Base-by-base conservation (phyloP, 1,140 invertebrate genomes). In the Papilio polytes region DNA sequence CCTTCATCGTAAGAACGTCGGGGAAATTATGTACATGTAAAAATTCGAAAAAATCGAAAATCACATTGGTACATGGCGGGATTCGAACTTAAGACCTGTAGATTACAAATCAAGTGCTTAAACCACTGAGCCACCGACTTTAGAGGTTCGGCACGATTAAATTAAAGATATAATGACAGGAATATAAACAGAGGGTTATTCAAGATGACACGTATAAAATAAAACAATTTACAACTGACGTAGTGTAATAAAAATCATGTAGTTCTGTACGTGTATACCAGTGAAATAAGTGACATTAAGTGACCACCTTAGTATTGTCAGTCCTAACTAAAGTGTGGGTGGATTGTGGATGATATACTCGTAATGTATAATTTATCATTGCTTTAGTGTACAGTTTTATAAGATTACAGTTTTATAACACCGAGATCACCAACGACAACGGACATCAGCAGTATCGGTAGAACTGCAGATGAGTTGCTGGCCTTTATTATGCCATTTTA, bases 301-400 rank as follows among this genome's bases (percentile, higher is more conserved):
- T 70, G 26, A 13, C 63, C 63, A 70, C 59, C 59, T 70, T 70
- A 13, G 63, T 66, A 70, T 70, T 70, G 59, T 66, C 59, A 66
- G 59, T 66, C 59, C 22, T 31, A 66, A 66, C 59, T 66, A 66
- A 31, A 10, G 59, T 26, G 59, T 66, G 59, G 59, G 59, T 66
- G 4, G 22, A 59, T 59, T 59, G 59, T 66, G 70, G 59, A 31
- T 80, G 36, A 13, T 26, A 66, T 18, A 41, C 20, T n/a, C n/a
- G n/a, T n/a, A n/a, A 79, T 80, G 22, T 80, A 78, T 83, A 22
- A 66, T 70, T 79, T 73, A 66, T 66, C 73, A 66, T 44, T 46
- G 36, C 36, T 82, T 86, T 10, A 4, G 15, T 66, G 22, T 63
- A 63, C 59, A 26, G 10, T 63, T 26, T 26, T 26, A n/a, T n/a